Conservation (phyloP, 2,888 invertebrate species). For the Diarsia brunnea region DNA sequence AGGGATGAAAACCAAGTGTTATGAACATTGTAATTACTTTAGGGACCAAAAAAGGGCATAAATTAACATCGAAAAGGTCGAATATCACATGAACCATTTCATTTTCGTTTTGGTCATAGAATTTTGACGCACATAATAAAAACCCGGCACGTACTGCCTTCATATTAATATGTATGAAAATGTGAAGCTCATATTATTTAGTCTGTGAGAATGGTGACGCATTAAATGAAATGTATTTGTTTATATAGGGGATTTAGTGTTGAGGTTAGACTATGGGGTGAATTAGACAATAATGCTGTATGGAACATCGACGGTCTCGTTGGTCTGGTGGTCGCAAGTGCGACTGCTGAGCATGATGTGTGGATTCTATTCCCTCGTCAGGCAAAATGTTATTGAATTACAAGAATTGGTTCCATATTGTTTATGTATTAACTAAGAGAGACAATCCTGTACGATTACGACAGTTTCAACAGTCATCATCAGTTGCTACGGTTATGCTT, state of each 20-base stretch:
- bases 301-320: too few species aligned
- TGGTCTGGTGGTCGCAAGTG: too few species aligned
- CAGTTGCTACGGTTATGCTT: too few species aligned
- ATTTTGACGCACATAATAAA: slow-evolving; percentile 81
- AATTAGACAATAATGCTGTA: not conserved
- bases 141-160: slow-evolving; percentile 76
- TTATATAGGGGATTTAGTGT: slow-evolving; percentile 45
- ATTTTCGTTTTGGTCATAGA: slow-evolving; percentile 79
- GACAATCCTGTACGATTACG: too few species aligned
- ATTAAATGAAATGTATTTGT: slow-evolving; percentile 37
- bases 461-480: too few species aligned
- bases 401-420: too few species aligned
- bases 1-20: slow-evolving; percentile 57
- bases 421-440: too few species aligned
- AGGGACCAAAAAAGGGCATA: slow-evolving; percentile 69
- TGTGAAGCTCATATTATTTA: slow-evolving; percentile 74
- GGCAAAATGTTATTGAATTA: too few species aligned
- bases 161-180: slow-evolving; percentile 85
- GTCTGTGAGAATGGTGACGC: slow-evolving; percentile 37
- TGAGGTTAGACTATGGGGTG: not conserved
- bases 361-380: too few species aligned
- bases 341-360: too few species aligned
- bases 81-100: slow-evolving; percentile 79
- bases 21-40: slow-evolving; percentile 65
- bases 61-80: slow-evolving; percentile 78